phyloP scores from a whole-genome alignment of 2,888 invertebrate genomes.

The Blastobasis lacticolella region DNA sequence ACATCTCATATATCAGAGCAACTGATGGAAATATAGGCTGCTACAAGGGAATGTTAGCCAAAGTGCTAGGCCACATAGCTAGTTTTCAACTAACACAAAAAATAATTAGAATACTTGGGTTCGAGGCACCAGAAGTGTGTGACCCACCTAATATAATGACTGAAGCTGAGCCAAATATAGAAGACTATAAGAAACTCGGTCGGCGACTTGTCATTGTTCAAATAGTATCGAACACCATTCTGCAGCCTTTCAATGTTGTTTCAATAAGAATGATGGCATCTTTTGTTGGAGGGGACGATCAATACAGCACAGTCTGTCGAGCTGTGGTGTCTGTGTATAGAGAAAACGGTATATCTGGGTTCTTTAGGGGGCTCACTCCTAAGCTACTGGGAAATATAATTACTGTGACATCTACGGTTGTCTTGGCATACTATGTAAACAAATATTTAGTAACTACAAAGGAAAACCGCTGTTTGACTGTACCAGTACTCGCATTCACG shows the following conservation, averaged over 20 bases:
- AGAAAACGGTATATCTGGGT: conserved; percentile 90
- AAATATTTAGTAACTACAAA: conserved; percentile 86
- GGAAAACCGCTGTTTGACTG: conserved; percentile 74
- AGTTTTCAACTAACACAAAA: conserved; percentile 80
- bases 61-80: conserved; percentile 82
- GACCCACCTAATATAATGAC: conserved; percentile 63
- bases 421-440: conserved; percentile 84
- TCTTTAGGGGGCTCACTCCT: conserved; percentile 91
- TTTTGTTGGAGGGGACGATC: conserved; percentile 91
- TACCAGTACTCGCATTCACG: conserved; percentile 78
- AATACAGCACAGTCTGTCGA: conserved; percentile 85
- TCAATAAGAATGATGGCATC: conserved; percentile 95
- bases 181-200: conserved; percentile 63
- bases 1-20: conserved; percentile 88
- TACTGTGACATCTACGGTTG: conserved; percentile 84
- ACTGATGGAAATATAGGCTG: conserved; percentile 91
- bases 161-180: conserved; percentile 62
- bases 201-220: conserved; percentile 83
- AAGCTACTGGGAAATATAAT: conserved; percentile 88
- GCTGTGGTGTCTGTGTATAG: conserved; percentile 87
- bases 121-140: conserved; percentile 59
- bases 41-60: conserved; percentile 88
- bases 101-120: conserved; percentile 72
- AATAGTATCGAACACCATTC: conserved; percentile 84
- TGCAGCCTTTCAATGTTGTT: conserved; percentile 95